Conservation (phyloP, 1,140 invertebrate species). For the Sesamia nonagrioides region DNA sequence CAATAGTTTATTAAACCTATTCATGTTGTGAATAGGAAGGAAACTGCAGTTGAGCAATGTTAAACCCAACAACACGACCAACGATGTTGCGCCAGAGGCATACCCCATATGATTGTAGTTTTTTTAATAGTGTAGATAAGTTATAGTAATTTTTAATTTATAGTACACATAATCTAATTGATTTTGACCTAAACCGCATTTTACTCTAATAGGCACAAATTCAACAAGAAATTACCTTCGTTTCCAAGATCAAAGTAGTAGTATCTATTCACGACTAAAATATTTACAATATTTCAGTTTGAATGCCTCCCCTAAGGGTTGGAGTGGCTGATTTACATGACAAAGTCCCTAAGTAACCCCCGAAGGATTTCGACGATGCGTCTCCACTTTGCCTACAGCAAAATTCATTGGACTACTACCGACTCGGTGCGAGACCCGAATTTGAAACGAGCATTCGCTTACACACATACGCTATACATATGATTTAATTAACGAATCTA, state of each 20-base stretch:
- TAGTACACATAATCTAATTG: neutral
- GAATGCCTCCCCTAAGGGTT: conserved; percentile 68
- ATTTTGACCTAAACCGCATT: neutral
- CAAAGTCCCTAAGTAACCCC: conserved; percentile 75
- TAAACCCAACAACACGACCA: no score
- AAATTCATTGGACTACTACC: conserved; percentile 51
- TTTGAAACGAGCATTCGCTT: conserved; percentile 26
- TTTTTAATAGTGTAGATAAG: no score
- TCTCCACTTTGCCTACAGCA: conserved; percentile 50
- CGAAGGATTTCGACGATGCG: conserved; percentile 61
- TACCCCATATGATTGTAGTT: no score
- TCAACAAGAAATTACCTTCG: conserved; percentile 37
- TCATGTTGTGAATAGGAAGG: no score
- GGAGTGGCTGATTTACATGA: conserved; percentile 79
- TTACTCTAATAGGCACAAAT: neutral
- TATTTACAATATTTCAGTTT: conserved; percentile 78
- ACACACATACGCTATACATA: conserved; percentile 18
- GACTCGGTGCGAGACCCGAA: conserved; percentile 36
- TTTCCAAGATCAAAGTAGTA: conserved; percentile 56
- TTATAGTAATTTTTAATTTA: neutral
- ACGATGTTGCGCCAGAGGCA: no score
- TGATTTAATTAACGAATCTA: conserved; percentile 40
- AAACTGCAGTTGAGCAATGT: no score
- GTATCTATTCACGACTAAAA: conserved; percentile 64
- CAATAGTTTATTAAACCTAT: no score